Base-by-base conservation (phyloP, 2,888 invertebrate species). In the Drosophila neoperkinsi region DNA sequence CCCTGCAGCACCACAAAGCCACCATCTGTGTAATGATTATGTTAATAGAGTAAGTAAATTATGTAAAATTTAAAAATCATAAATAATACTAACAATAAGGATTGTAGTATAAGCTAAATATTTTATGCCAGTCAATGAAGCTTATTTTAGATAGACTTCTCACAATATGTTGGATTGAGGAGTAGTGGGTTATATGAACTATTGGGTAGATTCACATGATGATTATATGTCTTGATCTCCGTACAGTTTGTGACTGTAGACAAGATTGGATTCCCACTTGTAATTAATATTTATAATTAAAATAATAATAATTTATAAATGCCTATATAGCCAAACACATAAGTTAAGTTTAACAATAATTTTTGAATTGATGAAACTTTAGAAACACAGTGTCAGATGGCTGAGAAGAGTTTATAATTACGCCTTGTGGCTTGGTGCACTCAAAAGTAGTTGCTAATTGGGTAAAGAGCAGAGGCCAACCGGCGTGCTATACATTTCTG, bases 1-100 rank as follows among this genome's bases (percentile, higher is more conserved):
- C 98, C 97, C 94, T 98, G 97, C 21, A 98, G 95, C 93, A 98
- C 96, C 79, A 98, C 98, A 94, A 98, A 98, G 53, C 97, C 98
- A 34, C 96, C 96, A 93, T 98, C 98, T 98, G 94, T 31, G 94
- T 94, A 94, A n/a, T 10, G 31, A 18, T n/a, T n/a, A 28, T 28
- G 2, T 28, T 16, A 25, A 38, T 11, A 5, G 6, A 7, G 4
- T 25, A 21, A n/a, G 7, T 50, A 33, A 38, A 41, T n/a, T 3
- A 28, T 16, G 10, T 30, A 30, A 5, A 25, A 25, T 25, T 0
- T 25, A 25, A 57, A 13, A 10, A 9, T 33, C 41, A 46, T 46
- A 21, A 21, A 46, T 46, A 21, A 46, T 21, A 21, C 13, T 21
- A 46, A 46, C 11, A 46, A 13, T 13, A 21, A 13, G 3, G 6